Conservation (phyloP, 2,797 vertebrate species). For the Zenarchopterus dispar region DNA sequence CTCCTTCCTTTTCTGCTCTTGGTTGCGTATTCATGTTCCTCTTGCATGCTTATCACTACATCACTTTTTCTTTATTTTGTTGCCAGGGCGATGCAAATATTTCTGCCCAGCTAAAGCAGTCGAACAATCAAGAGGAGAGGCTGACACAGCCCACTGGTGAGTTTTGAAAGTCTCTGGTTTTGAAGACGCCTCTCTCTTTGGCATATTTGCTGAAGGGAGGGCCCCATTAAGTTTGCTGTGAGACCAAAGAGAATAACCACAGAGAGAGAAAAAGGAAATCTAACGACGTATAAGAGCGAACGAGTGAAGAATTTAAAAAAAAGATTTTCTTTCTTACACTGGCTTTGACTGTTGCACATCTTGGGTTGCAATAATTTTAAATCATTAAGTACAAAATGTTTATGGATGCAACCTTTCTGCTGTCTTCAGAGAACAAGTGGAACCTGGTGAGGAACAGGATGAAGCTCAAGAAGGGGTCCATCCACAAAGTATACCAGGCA, state of each 20-base stretch:
- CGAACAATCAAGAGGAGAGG: slow-evolving; percentile 77
- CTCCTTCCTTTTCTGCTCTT: slow-evolving; percentile 15
- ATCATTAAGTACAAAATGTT: neutral
- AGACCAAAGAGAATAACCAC: slow-evolving; percentile 31
- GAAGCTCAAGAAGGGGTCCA: slow-evolving; percentile 74
- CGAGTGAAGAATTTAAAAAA: neutral
- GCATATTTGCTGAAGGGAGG: slow-evolving; percentile 13
- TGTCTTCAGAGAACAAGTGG: slow-evolving; percentile 82
- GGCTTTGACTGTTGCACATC: neutral
- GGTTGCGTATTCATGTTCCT: slow-evolving; percentile 30
- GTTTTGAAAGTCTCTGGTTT: slow-evolving; percentile 78
- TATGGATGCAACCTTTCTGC: slow-evolving; percentile 45
- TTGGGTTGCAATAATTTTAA: neutral
- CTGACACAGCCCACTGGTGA: slow-evolving; percentile 84
- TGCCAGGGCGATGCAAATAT: slow-evolving; percentile 85
- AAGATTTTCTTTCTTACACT: neutral
- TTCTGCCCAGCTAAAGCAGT: slow-evolving; percentile 60
- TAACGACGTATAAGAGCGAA: neutral
- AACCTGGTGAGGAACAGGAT: slow-evolving; percentile 77
- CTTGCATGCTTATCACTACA: slow-evolving; percentile 41
- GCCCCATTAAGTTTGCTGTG: slow-evolving; percentile 11
- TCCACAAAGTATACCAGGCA: slow-evolving; percentile 41
- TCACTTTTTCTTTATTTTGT: slow-evolving; percentile 61
- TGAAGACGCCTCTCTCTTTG: slow-evolving; percentile 1
- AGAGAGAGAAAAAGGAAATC: slow-evolving; percentile 26